Conservation (phyloP, 2,888 invertebrate genomes). For the Pristionchus fissidentatus region DNA sequence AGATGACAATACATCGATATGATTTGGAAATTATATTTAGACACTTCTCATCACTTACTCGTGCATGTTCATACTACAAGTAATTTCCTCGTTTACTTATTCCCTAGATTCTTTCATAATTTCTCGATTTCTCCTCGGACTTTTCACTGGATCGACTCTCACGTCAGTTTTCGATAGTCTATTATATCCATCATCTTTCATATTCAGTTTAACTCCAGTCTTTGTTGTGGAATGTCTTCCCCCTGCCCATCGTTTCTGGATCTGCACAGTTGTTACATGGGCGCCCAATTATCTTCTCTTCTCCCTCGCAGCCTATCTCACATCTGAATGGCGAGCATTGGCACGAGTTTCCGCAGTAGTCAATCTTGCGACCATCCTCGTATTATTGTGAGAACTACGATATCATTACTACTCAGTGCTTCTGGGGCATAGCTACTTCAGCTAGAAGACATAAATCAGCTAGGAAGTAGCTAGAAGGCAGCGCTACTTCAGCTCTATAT, state of each 20-base stretch:
- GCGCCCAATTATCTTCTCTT: conserved; percentile 65
- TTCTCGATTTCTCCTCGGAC: conserved; percentile 62
- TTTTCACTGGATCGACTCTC: conserved; percentile 58
- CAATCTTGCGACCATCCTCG: conserved; percentile 54
- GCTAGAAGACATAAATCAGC: too few species aligned
- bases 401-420: background rate
- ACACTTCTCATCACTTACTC: background rate
- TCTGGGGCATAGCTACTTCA: too few species aligned
- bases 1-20: background rate
- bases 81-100: conserved; percentile 54
- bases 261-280: conserved; percentile 59
- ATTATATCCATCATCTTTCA: background rate
- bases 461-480: too few species aligned
- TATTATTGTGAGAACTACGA: conserved; percentile 59
- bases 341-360: conserved; percentile 56
- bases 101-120: conserved; percentile 59
- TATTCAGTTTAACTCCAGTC: conserved; percentile 58
- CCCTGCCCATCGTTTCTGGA: conserved; percentile 59
- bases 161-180: conserved; percentile 51
- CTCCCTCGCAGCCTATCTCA: conserved; percentile 57
- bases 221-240: conserved; percentile 62
- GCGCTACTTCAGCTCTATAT: background rate
- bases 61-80: conserved; percentile 16
- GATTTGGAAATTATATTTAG: background rate
- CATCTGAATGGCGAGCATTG: conserved; percentile 58